Evolutionary conservation across 1,140 invertebrate genomes (phyloP), one percentile per base, ranked within the genome.

Genomic region (Dendroctonus valens): DNA sequence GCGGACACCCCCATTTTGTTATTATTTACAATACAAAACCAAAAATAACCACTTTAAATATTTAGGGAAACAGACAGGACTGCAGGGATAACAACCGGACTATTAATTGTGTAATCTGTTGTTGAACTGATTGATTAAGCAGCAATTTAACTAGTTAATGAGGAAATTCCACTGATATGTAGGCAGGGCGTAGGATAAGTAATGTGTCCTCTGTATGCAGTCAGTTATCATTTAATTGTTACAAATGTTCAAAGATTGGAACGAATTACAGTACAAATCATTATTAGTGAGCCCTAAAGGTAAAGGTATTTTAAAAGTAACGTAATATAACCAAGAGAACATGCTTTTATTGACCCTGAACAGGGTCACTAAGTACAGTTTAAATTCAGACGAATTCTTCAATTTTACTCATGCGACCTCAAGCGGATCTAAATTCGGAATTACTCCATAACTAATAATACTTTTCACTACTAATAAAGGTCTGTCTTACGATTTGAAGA

Each of bases 401-500:
- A 42, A 64, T 57, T 70, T 62, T 71, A 73, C 68, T 65, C 67
- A 68, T 74, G 67, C 68, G 69, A 67, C 62, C 68, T 52, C 55
- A 71, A 71, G 70, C 70, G 41, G 67, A 67, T 67, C 67, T 69
- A 68, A 71, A 9, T 59, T 44, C 53, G 48, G 46, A 55, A 53
- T 53, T 42, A 8, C 9, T 42, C 63, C 11, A 58, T 61, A 69
- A 70, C 59, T 71, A 54, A 62, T 64, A 66, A 57, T 68, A 65
- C 62, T 58, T 60, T 39, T 59, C 65, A 48, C 52, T 62, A 63
- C 49, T 65, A 51, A 44, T 59, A 61, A 41, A 60, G 38, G 50
- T 70, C 60, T 48, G 61, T 75, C 79, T 80, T 79, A 80, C 82
- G 81, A 58, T 81, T 79, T 73, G 73, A 74, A 55, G 72, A 75